Base-by-base conservation (phyloP, 2,113 vertebrate genomes). In the Myanophis thanlyinensis region DNA sequence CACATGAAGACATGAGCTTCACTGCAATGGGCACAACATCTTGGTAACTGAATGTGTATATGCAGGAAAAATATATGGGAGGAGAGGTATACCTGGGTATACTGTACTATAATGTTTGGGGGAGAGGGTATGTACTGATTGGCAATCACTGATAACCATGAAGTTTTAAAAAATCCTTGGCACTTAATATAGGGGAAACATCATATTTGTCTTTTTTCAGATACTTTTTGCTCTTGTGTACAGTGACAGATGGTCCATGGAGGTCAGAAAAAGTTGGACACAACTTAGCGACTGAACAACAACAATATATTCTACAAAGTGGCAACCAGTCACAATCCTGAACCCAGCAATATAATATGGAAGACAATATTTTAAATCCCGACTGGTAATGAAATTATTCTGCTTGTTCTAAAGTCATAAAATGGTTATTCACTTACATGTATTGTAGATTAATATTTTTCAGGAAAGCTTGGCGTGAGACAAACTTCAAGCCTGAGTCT, bases 371-470 rank as follows among this genome's bases (percentile, higher is more conserved):
- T 40, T 90, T 90, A 84, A 73, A 12, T 27, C 30, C 67, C 48
- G 1, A 11, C 23, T 46, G 85, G 1, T n/a, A 93, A 92, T 93
- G 9, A 89, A 51, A 85, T 67, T 49, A n/a, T 88, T 4, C 48
- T 47, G 48, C 30, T 9, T 88, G 53, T 49, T 92, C 93, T 90
- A 44, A 91, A 95, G 86, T 27, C 15, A 95, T 62, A 90, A 3
- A 4, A 8, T 87, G 0, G 54, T 11, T 6, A 40, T 90, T 95
- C 96, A 99, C 99, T 99, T 96, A 99, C 99, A 99, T 98, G 94
- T 99, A 98, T 91, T 99, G 99, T 88, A 99, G 97, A 90, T 99
- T 99, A 94, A 96, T 67, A 35, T 99, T 99, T 97, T 98, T 98
- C 93, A 98, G 97, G 98, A 99, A 99, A 53, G 98, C 99, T 92